A percentile compares a stretch with the other conserved stretches of the same genome.
Evolutionary conservation across 2,113 vertebrate genomes (phyloP).

Genomic region (Callopanchax toddi): DNA sequence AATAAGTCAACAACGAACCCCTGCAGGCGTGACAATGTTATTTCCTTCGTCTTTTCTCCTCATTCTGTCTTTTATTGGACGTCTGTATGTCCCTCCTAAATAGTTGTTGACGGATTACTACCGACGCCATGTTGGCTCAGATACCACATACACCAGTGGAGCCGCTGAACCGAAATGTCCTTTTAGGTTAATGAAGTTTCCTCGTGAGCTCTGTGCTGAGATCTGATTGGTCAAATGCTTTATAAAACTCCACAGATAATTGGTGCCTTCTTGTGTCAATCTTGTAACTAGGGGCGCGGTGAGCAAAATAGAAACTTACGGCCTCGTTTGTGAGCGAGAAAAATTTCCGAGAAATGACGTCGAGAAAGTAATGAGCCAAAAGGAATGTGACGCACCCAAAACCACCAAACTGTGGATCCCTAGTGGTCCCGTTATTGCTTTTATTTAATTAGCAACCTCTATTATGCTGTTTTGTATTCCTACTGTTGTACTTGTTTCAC

Average conservation of each 20-base stretch:
- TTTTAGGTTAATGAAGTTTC: neutral
- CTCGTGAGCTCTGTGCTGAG: rapidly evolving
- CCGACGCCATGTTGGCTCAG: slow-evolving; percentile 59
- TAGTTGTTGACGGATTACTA: rapidly evolving
- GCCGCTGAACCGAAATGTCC: slow-evolving; percentile 42
- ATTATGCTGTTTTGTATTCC: too few species aligned
- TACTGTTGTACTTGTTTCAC: too few species aligned
- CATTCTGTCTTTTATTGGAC: slow-evolving; percentile 29
- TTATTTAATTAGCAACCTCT: too few species aligned
- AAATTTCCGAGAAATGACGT: slow-evolving; percentile 73
- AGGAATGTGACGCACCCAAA: slow-evolving; percentile 20
- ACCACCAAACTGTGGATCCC: too few species aligned
- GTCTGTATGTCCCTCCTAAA: slow-evolving; percentile 9
- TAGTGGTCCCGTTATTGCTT: too few species aligned
- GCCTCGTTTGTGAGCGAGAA: neutral
- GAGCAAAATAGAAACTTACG: slow-evolving; percentile 70
- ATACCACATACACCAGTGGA: rapidly evolving
- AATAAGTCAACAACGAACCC: slow-evolving; percentile 7
- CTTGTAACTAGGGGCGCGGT: neutral
- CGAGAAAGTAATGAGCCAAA: slow-evolving; percentile 42
- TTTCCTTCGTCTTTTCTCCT: slow-evolving; percentile 15
- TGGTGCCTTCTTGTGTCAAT: slow-evolving; percentile 53
- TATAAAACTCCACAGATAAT: neutral
- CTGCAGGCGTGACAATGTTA: neutral
- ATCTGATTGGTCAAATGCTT: slow-evolving; percentile 40